phyloP scores from a whole-genome alignment of 2,888 invertebrate genomes.

The Nebria brevicollis region DNA sequence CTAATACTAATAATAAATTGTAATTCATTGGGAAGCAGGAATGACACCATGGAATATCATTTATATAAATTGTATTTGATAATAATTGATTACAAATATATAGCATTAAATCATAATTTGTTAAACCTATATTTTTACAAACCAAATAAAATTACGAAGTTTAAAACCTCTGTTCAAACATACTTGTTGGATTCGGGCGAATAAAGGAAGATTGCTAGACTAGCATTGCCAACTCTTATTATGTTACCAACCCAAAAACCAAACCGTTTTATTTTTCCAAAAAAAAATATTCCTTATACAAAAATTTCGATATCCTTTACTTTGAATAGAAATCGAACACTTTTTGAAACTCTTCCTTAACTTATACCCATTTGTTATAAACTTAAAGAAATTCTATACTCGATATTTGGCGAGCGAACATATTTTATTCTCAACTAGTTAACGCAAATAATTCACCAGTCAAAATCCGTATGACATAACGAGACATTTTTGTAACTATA shows the following conservation, averaged over 20 bases:
- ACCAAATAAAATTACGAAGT: neutral
- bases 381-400: neutral
- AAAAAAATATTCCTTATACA: too few species aligned
- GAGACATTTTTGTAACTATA: constrained; percentile 2
- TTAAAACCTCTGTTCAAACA: neutral
- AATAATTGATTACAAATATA: constrained; percentile 31
- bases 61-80: constrained; percentile 35
- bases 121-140: neutral
- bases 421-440: neutral
- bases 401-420: neutral
- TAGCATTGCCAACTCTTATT: neutral
- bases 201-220: too few species aligned
- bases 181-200: too few species aligned
- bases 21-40: too few species aligned
- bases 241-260: too few species aligned
- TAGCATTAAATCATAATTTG: constrained; percentile 11
- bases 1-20: too few species aligned
- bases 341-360: neutral
- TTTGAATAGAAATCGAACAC: too few species aligned
- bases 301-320: too few species aligned
- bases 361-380: neutral
- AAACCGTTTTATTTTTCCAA: too few species aligned
- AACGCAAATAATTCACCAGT: neutral
- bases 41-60: constrained; percentile 6
- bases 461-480: neutral